Base-by-base conservation (phyloP, 2,113 vertebrate species). In the Symphodus melops region DNA sequence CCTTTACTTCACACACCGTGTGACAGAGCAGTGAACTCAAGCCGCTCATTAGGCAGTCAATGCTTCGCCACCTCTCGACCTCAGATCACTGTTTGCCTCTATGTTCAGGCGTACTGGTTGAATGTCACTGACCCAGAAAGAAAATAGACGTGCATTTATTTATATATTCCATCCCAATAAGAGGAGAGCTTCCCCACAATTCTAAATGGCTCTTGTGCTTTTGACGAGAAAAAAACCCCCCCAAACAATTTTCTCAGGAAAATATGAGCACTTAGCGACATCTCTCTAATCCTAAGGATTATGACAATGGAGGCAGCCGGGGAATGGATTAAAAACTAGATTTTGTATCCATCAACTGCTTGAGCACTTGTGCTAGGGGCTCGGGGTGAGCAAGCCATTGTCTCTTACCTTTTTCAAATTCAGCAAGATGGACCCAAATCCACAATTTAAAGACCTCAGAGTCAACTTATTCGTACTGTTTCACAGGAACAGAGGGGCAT, bases 221-320 rank as follows among this genome's bases (percentile, higher is more conserved):
- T 77, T 85, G 77, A 58, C 62, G 59, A 57, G 56, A 33, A n/a
- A 67, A 81, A 81, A 77, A 81, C n/a, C n/a, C n/a, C n/a, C n/a
- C n/a, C n/a, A 84, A 81, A 85, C 57, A 51, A 63, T 90, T 88
- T 91, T 82, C 77, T 89, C 80, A 10, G 72, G 53, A 77, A 90
- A 89, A 88, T 59, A 82, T 63, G 79, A 92, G 90, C 88, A 92
- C 83, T 93, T 90, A 90, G 80, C 83, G 65, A 72, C 80, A 81
- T 75, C 86, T 79, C 88, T 87, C 79, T 92, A 94, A 94, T 94
- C 91, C 90, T 63, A 56, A 70, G 87, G 92, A 94, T 94, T 94
- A 94, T 74, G 77, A 91, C 90, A 91, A 93, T 90, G 69, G 83
- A 91, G 87, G 87, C 73, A 82, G 77, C 61, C 79, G 79, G 77